Conservation (phyloP, 2,797 vertebrate species). For the Rousettus madagascariensis region DNA sequence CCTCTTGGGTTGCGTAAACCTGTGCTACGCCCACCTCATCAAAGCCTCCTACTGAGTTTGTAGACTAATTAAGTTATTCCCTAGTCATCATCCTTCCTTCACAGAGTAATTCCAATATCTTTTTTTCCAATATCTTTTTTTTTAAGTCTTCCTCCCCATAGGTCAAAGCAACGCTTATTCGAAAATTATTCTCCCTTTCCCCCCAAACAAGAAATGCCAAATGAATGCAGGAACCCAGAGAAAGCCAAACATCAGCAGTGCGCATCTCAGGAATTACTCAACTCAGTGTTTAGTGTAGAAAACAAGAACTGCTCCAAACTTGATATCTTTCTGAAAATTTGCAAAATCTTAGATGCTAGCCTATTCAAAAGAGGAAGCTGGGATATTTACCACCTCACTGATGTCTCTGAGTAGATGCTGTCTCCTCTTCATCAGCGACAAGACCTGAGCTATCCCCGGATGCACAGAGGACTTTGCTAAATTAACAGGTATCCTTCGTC, state of each 20-base stretch:
- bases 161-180: not conserved
- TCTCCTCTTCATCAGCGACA: not conserved
- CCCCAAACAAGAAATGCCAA: not conserved
- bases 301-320: conserved; percentile 70
- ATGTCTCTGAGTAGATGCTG: conserved; percentile 27
- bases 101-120: not conserved
- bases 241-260: fast-evolving
- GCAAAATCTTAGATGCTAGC: conserved; percentile 64
- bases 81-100: not conserved
- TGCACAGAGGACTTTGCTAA: conserved; percentile 36
- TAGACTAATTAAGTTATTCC: not conserved
- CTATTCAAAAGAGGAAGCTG: conserved; percentile 78
- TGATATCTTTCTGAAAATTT: conserved; percentile 67
- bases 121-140: not conserved
- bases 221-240: not conserved
- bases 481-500: conserved; percentile 58
- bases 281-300: not conserved
- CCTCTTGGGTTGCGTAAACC: not conserved
- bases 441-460: not conserved
- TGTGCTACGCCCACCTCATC: not conserved
- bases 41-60: not conserved
- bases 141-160: not conserved
- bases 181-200: not conserved
- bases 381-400: conserved; percentile 62
- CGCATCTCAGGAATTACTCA: not conserved